Conservation (phyloP, 2,888 invertebrate species). For the Clitarchus hookeri region DNA sequence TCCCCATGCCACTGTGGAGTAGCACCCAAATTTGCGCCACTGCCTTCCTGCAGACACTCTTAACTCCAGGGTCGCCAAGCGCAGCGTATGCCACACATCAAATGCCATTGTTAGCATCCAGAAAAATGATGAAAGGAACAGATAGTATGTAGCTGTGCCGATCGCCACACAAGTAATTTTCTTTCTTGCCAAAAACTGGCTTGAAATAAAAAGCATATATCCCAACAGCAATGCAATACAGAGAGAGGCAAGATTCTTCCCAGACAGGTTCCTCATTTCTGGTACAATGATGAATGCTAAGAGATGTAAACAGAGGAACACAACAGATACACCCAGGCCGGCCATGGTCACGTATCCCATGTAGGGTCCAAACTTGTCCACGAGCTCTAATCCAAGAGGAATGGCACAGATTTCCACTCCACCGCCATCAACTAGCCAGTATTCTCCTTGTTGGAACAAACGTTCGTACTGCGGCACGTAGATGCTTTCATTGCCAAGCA, state of each 20-base stretch:
- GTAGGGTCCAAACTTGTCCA: conserved; percentile 50
- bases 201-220: conserved; percentile 55
- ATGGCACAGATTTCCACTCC: conserved; percentile 51
- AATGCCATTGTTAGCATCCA: conserved; percentile 62
- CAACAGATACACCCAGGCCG: conserved; percentile 56
- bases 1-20: conserved; percentile 56
- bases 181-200: conserved; percentile 49
- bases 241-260: conserved; percentile 59
- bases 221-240: conserved; percentile 56
- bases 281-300: conserved; percentile 55
- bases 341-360: conserved; percentile 53
- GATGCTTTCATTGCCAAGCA: conserved; percentile 50
- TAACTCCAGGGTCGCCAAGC: conserved; percentile 55
- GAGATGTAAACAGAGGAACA: conserved; percentile 56
- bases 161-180: conserved; percentile 51
- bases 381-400: conserved; percentile 49
- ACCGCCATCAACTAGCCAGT: conserved; percentile 49
- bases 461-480: conserved; percentile 51
- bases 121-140: conserved; percentile 59
- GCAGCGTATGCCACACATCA: conserved; percentile 57
- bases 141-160: conserved; percentile 57
- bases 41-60: conserved; percentile 54
- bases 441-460: conserved; percentile 49
- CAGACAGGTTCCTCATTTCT: conserved; percentile 58
- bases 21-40: conserved; percentile 53